A percentile compares a stretch with the other conserved stretches of the same genome.
Evolutionary conservation across 2,797 vertebrate genomes (phyloP).

Genomic region (Eidolon dupreanum): DNA sequence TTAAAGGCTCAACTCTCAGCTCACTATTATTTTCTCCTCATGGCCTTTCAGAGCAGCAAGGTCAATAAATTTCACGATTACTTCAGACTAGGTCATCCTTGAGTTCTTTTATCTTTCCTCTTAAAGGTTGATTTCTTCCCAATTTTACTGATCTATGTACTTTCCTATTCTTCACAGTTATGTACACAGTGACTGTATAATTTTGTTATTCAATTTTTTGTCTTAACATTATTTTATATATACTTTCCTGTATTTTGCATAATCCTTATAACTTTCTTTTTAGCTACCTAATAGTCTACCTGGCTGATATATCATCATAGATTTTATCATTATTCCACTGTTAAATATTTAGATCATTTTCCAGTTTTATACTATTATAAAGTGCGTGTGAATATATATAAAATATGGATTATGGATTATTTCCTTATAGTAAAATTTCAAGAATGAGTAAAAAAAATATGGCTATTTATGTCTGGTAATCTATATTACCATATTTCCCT

Average conservation of each 20-base stretch:
- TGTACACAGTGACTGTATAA: background rate
- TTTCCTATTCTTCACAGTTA: background rate
- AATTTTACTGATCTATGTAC: background rate
- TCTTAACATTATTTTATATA: slow-evolving; percentile 37
- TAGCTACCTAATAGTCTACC: slow-evolving; percentile 1
- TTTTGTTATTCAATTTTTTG: slow-evolving; percentile 4
- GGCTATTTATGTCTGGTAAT: slow-evolving; percentile 5
- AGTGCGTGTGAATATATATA: background rate
- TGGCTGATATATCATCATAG: background rate
- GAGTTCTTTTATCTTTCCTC: background rate
- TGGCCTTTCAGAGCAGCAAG: background rate
- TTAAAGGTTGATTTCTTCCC: background rate
- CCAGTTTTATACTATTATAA: slow-evolving; percentile 13
- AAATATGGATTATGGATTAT: background rate
- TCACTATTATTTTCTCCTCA: background rate
- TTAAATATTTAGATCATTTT: slow-evolving; percentile 39
- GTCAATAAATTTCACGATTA: background rate
- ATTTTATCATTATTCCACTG: slow-evolving; percentile 14
- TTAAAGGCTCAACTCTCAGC: background rate
- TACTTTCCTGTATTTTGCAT: slow-evolving; percentile 18
- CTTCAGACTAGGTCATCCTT: background rate
- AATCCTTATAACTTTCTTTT: background rate
- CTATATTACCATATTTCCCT: background rate
- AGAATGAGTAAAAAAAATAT: slow-evolving; percentile 12
- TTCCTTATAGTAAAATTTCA: slow-evolving; percentile 29